Evolutionary conservation across 2,888 invertebrate species (phyloP), one percentile per base, ranked within the genome.

Genomic region (Exocentrus adspersus): DNA sequence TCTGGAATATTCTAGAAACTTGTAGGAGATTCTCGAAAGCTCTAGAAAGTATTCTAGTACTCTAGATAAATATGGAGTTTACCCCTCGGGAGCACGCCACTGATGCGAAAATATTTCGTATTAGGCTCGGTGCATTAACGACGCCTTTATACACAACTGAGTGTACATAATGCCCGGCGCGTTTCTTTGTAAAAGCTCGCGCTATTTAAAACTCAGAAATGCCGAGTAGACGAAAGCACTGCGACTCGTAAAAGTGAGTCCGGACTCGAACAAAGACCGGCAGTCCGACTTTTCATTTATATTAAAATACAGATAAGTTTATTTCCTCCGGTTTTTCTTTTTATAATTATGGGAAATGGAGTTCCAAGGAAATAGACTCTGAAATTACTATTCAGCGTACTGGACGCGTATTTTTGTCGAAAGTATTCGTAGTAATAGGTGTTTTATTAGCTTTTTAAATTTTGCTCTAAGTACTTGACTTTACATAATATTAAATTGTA

Each of bases 71-170:
- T n/a, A n/a, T n/a, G n/a, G n/a, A n/a, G n/a, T n/a, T n/a, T n/a
- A n/a, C n/a, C 30, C 30, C 45, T 32, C 24, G n/a, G 45, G 54
- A 48, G 48, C 41, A 24, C 30, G 46, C 46, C 62, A 46, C 10
- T 52, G 63, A 64, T 53, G 63, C 45, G 59, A 64, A 46, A 59
- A 54, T 61, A 66, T 70, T 69, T 68, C 65, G 66, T 68, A 72
- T 72, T 72, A 74, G 65, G 60, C 61, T 64, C 68, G 70, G 63
- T 74, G 73, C 73, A 73, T 72, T 74, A 74, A 68, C 68, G 68
- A 59, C 63, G 67, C 70, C 68, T 73, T 74, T 69, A 69, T 70
- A 71, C 67, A 72, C 70, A 70, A 67, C 72, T 68, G 70, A 72
- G 71, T 73, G 73, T 73, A 67, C 68, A 73, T 73, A 72, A 75